phyloP scores from a whole-genome alignment of 2,797 vertebrate genomes.

The Propithecus perrieri region DNA sequence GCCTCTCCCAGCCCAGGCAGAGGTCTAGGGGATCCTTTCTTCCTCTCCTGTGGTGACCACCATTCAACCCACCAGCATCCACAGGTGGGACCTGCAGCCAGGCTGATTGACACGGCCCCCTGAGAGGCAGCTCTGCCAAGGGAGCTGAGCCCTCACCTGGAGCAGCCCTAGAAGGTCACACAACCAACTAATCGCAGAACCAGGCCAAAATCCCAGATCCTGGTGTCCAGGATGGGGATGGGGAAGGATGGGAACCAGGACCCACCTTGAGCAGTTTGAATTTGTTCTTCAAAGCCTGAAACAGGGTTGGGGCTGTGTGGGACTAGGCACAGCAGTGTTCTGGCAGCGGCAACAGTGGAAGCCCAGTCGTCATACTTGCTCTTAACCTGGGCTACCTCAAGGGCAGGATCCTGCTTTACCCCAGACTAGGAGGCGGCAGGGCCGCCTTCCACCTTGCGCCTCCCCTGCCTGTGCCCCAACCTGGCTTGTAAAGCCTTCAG shows the following conservation, averaged over 20 bases:
- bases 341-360: neutral
- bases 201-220: neutral
- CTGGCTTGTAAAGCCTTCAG: neutral
- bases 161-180: neutral
- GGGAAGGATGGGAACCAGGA: neutral
- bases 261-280: neutral
- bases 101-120: neutral
- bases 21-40: neutral
- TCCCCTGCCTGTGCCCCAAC: neutral
- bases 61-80: neutral
- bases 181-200: neutral
- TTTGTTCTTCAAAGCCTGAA: neutral
- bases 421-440: neutral
- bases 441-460: neutral
- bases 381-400: neutral
- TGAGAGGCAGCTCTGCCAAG: neutral
- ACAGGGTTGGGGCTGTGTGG: neutral
- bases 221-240: neutral
- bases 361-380: neutral
- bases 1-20: neutral
- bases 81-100: neutral
- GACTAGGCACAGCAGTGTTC: neutral
- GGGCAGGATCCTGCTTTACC: neutral
- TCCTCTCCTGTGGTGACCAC: neutral
- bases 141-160: neutral